Evolutionary conservation across 1,140 invertebrate species (phyloP).

Genomic region (Danaus plexippus): DNA sequence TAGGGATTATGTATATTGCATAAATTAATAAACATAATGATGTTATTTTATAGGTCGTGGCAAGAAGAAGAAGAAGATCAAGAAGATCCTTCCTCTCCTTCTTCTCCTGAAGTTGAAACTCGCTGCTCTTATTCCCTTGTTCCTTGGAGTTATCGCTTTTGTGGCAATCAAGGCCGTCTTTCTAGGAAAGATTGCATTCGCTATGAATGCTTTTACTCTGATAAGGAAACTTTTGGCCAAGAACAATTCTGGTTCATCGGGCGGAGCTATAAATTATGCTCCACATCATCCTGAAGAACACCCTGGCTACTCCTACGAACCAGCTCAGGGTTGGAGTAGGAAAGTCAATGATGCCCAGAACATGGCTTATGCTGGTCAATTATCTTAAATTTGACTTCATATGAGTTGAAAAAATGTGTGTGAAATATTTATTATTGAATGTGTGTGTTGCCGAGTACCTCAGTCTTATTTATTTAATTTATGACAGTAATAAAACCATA

Average conservation of each 20-base stretch:
- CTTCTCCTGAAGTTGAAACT: constrained; percentile 85
- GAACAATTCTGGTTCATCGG: constrained; percentile 38
- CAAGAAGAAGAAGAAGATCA: constrained; percentile 79
- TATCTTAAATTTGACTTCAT: constrained; percentile 25
- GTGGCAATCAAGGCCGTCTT: constrained; percentile 87
- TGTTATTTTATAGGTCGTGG: constrained; percentile 73
- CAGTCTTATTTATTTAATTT: constrained; percentile 29
- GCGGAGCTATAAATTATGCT: constrained; percentile 29
- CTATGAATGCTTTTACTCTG: constrained; percentile 80
- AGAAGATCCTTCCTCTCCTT: constrained; percentile 82
- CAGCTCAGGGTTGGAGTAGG: constrained; percentile 70
- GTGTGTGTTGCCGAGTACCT: constrained; percentile 50
- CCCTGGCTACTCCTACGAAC: constrained; percentile 58
- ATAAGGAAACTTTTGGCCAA: constrained; percentile 77
- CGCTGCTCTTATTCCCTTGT: constrained; percentile 82
- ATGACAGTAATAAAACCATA: constrained; percentile 18
- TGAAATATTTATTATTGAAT: constrained; percentile 40
- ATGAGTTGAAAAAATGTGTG: constrained; percentile 27
- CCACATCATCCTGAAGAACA: constrained; percentile 54
- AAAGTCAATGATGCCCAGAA: constrained; percentile 72
- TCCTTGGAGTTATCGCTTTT: constrained; percentile 82
- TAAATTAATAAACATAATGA: background rate
- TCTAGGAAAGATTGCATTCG: constrained; percentile 84
- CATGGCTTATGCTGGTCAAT: constrained; percentile 76
- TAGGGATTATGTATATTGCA: no score